Conservation (phyloP, 2,888 invertebrate genomes). For the Polylopha cassiicola region DNA sequence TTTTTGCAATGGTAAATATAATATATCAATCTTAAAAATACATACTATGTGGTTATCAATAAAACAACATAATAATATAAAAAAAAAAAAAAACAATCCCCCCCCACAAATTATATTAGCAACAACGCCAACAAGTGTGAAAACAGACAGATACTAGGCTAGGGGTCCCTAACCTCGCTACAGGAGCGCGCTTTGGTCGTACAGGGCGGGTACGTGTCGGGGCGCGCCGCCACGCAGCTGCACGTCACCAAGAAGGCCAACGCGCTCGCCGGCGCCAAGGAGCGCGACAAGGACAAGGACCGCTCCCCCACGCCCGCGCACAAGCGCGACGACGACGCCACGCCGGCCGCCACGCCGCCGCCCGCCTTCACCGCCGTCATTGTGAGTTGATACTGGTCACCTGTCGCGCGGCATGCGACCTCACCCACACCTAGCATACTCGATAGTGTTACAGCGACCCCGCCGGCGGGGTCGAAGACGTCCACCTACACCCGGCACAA, state of each 20-base stretch:
- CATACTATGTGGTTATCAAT: too few species aligned
- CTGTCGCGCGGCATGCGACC: neutral
- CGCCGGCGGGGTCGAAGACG: too few species aligned
- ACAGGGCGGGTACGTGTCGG: constrained; percentile 81
- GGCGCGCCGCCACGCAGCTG: constrained; percentile 79
- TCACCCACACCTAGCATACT: neutral
- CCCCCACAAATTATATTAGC: constrained; percentile 18
- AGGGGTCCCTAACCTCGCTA: constrained; percentile 72
- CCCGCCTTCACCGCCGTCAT: constrained; percentile 54
- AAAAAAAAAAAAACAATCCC: too few species aligned
- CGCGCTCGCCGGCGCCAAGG: constrained; percentile 79
- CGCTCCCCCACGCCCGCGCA: constrained; percentile 46
- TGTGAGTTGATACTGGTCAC: constrained; percentile 34
- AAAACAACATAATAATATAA: too few species aligned
- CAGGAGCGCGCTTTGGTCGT: constrained; percentile 83
- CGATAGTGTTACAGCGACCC: too few species aligned
- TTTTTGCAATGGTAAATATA: too few species aligned
- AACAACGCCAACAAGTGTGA: constrained; percentile 50
- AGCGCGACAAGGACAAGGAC: constrained; percentile 77
- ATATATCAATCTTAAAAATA: too few species aligned
- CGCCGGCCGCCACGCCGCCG: constrained; percentile 53
- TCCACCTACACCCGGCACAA: too few species aligned
- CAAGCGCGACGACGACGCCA: constrained; percentile 36
- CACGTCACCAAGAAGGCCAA: constrained; percentile 87
- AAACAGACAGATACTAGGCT: constrained; percentile 64